Evolutionary conservation across 1,140 invertebrate species (phyloP).

Genomic region (Aradophagus sp.): DNA sequence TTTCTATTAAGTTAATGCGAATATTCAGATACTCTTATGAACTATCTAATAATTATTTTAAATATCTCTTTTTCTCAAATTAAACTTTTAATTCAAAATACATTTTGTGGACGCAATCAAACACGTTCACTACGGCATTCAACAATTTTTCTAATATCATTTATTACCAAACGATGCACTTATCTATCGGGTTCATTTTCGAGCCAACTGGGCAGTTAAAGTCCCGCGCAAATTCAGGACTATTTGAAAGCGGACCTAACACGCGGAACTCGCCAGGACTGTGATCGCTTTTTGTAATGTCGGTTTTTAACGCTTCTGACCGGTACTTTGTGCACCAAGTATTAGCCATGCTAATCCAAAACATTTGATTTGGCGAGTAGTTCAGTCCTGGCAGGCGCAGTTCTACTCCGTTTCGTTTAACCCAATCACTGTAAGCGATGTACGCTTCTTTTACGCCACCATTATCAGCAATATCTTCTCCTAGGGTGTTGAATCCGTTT

Average conservation of each 20-base stretch:
- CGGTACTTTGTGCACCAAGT: conserved; percentile 81
- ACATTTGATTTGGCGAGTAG: conserved; percentile 81
- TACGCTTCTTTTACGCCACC: conserved; percentile 92
- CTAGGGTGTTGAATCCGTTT: conserved; percentile 91
- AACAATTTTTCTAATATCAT: no score
- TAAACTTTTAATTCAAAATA: no score
- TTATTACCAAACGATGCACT: conserved; percentile 91
- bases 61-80: no score
- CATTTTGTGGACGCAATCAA: no score
- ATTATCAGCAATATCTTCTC: conserved; percentile 95
- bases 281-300: conserved; percentile 85
- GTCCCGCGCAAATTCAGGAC: conserved; percentile 88
- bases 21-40: no score
- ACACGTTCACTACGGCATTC: no score
- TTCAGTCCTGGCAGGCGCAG: conserved; percentile 78
- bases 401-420: conserved; percentile 79
- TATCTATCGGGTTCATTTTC: conserved; percentile 90
- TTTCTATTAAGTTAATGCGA: no score
- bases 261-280: conserved; percentile 89
- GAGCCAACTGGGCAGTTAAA: conserved; percentile 89
- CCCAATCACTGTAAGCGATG: conserved; percentile 85
- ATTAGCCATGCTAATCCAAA: conserved; percentile 84
- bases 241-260: conserved; percentile 91
- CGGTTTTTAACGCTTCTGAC: conserved; percentile 82
- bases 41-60: no score